phyloP scores from a whole-genome alignment of 2,888 invertebrate species.

The Cybosia mesomella region DNA sequence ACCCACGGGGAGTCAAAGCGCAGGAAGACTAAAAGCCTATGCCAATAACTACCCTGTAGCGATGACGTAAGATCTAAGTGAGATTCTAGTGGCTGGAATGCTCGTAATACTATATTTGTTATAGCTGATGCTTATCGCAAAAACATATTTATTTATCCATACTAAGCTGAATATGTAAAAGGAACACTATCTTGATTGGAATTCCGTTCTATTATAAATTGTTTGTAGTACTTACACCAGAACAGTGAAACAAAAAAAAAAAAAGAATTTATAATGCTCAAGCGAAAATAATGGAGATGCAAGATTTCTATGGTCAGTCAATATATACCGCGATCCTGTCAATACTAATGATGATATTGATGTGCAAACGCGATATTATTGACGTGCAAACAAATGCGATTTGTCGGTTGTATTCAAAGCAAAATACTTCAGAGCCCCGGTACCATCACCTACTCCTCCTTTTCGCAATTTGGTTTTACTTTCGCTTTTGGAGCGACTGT shows the following conservation, averaged over 20 bases:
- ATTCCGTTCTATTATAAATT: slow-evolving; percentile 2
- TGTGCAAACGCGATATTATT: no score
- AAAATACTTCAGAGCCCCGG: no score
- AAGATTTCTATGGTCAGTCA: no score
- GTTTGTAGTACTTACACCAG: not conserved
- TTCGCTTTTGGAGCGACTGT: no score
- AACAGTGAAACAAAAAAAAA: not conserved
- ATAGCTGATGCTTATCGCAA: slow-evolving; percentile 9
- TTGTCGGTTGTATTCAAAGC: no score
- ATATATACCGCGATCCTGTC: no score
- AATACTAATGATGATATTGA: no score
- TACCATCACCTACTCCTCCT: no score
- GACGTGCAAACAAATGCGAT: no score
- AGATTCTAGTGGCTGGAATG: slow-evolving; percentile 30
- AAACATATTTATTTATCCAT: not conserved
- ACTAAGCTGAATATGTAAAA: not conserved
- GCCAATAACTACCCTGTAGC: slow-evolving; percentile 47
- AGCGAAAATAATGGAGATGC: no score
- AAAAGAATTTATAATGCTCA: not conserved
- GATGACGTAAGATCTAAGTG: slow-evolving; percentile 47
- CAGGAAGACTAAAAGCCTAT: slow-evolving; percentile 57
- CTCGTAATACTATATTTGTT: slow-evolving; percentile 9
- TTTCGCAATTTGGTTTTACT: no score
- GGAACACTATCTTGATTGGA: slow-evolving; percentile 1
- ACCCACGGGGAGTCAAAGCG: slow-evolving; percentile 69